phyloP scores from a whole-genome alignment of 2,888 invertebrate genomes.

The Ctenicera cuprea region DNA sequence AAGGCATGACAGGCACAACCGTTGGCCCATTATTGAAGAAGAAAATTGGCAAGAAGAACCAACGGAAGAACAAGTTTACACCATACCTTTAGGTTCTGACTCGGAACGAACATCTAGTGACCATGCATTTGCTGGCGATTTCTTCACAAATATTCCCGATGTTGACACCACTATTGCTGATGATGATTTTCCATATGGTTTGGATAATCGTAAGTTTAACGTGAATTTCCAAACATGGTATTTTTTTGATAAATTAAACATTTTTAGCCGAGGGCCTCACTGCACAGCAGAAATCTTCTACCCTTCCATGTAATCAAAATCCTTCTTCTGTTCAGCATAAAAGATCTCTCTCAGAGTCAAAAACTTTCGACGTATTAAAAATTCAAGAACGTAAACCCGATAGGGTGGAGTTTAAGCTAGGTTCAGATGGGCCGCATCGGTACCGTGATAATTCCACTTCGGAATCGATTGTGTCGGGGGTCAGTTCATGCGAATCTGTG shows the following conservation, averaged over 20 bases:
- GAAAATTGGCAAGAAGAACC: slow-evolving; percentile 75
- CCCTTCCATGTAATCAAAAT: slow-evolving; percentile 76
- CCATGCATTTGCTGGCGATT: slow-evolving; percentile 57
- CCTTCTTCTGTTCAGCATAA: slow-evolving; percentile 75
- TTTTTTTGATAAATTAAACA: slow-evolving; percentile 7
- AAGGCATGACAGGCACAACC: slow-evolving; percentile 84
- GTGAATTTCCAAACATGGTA: too few relatives aligned
- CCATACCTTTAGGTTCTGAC: slow-evolving; percentile 56
- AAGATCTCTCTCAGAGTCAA: slow-evolving; percentile 81
- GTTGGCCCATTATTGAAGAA: slow-evolving; percentile 85
- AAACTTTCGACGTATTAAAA: slow-evolving; percentile 79
- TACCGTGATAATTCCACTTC: slow-evolving; percentile 78
- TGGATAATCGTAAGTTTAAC: slow-evolving; percentile 54
- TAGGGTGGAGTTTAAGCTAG: slow-evolving; percentile 53
- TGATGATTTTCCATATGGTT: slow-evolving; percentile 58
- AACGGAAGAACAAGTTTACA: slow-evolving; percentile 63
- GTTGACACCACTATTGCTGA: slow-evolving; percentile 60
- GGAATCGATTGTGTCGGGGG: slow-evolving; percentile 89
- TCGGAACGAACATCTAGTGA: slow-evolving; percentile 62
- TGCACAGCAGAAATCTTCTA: slow-evolving; percentile 66
- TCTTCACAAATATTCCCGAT: slow-evolving; percentile 55
- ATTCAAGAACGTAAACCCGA: slow-evolving; percentile 66
- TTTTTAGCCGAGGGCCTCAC: slow-evolving; percentile 27
- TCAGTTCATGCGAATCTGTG: slow-evolving; percentile 88
- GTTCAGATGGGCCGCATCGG: slow-evolving; percentile 70